phyloP scores from a whole-genome alignment of 2,888 invertebrate species.

The Polydrusus tereticollis region DNA sequence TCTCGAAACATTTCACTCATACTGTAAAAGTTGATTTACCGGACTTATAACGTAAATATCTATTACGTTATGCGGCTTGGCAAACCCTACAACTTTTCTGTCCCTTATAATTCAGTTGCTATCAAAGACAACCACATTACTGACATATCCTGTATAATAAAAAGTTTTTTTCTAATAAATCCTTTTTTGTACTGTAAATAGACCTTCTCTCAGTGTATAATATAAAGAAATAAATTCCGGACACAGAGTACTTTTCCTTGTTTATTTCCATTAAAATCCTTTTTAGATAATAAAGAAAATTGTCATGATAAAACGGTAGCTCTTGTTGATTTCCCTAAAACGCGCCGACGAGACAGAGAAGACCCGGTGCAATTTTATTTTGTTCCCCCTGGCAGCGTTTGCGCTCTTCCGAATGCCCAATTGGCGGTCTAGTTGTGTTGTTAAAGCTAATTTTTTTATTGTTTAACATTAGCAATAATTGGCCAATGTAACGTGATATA shows the following conservation, averaged over 20 bases:
- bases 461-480: conserved; percentile 46
- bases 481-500: conserved; percentile 8
- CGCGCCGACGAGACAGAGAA: not conserved
- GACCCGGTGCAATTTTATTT: conserved; percentile 14
- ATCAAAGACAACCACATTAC: too few species aligned
- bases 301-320: not conserved
- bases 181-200: too few species aligned
- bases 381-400: conserved; percentile 28
- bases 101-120: too few species aligned
- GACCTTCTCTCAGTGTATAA: too few species aligned
- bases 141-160: too few species aligned
- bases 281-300: not conserved
- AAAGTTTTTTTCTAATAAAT: too few species aligned
- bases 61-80: too few species aligned
- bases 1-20: too few species aligned
- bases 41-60: too few species aligned
- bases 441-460: conserved; percentile 45
- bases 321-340: not conserved
- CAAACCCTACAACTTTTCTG: too few species aligned
- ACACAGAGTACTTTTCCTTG: not conserved
- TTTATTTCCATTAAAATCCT: not conserved
- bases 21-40: too few species aligned
- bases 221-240: not conserved
- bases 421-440: conserved; percentile 31
- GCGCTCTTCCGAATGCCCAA: conserved; percentile 37